Percentiles rank a stretch among this genome's conserved stretches.
These are phyloP conservation scores for Euthynnus affinis DNA, from an alignment of 2,797 vertebrate species.

Conservation along the genomic window DNA sequence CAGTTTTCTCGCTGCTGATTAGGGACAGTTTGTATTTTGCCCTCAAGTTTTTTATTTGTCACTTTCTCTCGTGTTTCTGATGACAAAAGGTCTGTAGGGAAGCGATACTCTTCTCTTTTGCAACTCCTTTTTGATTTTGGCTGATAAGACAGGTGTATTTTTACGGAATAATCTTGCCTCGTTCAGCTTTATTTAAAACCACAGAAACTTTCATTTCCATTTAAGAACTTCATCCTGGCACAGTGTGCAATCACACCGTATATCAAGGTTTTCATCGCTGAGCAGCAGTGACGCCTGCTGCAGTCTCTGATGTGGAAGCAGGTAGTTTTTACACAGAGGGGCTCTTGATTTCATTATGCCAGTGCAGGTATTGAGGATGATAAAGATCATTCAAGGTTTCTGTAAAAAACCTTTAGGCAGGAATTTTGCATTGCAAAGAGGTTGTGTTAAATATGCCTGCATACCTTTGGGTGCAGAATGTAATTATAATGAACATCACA, in stretches of 20 bases:
- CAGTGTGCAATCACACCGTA: conserved; percentile 38
- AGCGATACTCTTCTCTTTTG: not conserved
- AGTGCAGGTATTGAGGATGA: conserved; percentile 18
- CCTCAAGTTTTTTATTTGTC: conserved; percentile 41
- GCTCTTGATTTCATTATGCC: conserved; percentile 59
- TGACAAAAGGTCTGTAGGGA: not conserved
- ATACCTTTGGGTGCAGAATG: conserved; percentile 33
- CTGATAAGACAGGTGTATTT: conserved; percentile 46
- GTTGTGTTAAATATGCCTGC: conserved; percentile 24
- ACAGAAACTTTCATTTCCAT: conserved; percentile 46
- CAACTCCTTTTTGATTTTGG: conserved; percentile 26
- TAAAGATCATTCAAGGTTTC: conserved; percentile 31
- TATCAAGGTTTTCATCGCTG: conserved; percentile 50
- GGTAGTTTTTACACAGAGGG: conserved; percentile 50
- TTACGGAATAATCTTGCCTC: conserved; percentile 21
- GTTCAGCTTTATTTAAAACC: conserved; percentile 58
- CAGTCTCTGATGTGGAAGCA: conserved; percentile 58
- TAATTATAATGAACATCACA: conserved; percentile 56
- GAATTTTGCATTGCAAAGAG: conserved; percentile 14
- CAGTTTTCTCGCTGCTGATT: conserved; percentile 20
- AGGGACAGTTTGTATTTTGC: conserved; percentile 21
- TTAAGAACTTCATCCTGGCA: conserved; percentile 37
- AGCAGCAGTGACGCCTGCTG: conserved; percentile 42
- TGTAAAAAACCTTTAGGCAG: conserved; percentile 28
- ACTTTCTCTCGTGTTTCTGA: conserved; percentile 17